phyloP scores from a whole-genome alignment of 2,113 vertebrate species.

The Capreolus pygargus region DNA sequence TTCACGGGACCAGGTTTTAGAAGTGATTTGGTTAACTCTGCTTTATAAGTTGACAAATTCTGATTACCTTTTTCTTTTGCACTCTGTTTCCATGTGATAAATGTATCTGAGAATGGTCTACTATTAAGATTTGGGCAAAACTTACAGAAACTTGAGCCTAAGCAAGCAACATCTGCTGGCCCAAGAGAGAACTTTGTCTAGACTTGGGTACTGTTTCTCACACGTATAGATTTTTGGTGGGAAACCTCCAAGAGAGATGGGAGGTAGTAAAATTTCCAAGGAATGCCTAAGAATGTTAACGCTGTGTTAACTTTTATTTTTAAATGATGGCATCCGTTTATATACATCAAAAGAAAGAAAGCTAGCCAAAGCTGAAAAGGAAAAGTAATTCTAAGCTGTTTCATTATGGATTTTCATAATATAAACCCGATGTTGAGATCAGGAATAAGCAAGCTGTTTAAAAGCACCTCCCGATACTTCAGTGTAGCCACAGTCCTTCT shows the following conservation, averaged over 20 bases:
- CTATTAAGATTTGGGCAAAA: not conserved
- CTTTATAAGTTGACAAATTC: not conserved
- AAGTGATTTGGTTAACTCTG: not conserved
- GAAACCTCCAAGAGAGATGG: not conserved
- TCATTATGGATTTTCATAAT: not conserved
- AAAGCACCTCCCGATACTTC: not conserved
- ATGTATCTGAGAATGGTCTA: not conserved
- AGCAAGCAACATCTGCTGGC: not conserved
- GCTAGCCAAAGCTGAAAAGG: not conserved
- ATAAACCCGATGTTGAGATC: not conserved
- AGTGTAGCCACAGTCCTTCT: not conserved
- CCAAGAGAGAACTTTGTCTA: not conserved
- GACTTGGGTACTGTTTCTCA: not conserved
- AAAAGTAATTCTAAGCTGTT: not conserved
- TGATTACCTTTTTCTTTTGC: not conserved
- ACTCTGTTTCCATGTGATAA: not conserved
- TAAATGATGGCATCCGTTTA: not conserved
- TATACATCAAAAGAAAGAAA: not conserved
- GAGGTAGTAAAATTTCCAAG: not conserved
- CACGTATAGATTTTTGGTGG: not conserved
- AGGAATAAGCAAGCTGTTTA: not conserved
- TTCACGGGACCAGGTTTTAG: not conserved
- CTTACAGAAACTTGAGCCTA: not conserved
- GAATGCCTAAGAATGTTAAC: not conserved
- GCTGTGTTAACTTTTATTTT: not conserved